Percentiles rank a stretch among this genome's conserved stretches.
phyloP scores from a whole-genome alignment of 2,888 invertebrate species.

The Agrypnus murinus region DNA sequence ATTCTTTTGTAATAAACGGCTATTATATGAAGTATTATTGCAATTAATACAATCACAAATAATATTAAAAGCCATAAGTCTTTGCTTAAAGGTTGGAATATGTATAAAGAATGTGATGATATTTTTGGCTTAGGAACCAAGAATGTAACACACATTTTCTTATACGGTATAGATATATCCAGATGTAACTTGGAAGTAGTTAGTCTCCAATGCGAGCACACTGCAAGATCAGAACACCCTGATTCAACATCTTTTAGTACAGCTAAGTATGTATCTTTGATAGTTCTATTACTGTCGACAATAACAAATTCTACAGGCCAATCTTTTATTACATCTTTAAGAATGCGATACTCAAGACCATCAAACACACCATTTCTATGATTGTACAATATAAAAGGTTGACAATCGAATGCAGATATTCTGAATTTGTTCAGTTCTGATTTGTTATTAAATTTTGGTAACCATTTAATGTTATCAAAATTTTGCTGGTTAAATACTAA shows the following conservation, averaged over 20 bases:
- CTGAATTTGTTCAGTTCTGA: neutral
- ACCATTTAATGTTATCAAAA: conserved; percentile 22
- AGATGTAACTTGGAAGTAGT: conserved; percentile 2
- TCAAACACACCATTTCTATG: conserved; percentile 12
- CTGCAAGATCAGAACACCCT: conserved; percentile 1
- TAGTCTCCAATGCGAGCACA: conserved; percentile 29
- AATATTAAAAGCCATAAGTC: conserved; percentile 39
- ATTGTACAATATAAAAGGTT: conserved; percentile 22
- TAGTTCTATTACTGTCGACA: too few relatives aligned
- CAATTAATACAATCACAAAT: neutral
- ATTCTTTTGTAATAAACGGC: conserved; percentile 7
- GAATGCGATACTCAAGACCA: conserved; percentile 37
- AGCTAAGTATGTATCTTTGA: too few relatives aligned
- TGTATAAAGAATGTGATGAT: conserved; percentile 22
- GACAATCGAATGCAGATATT: conserved; percentile 25
- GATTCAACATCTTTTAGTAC: neutral
- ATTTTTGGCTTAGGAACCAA: conserved; percentile 53
- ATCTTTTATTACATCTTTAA: conserved; percentile 25
- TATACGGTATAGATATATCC: conserved; percentile 41
- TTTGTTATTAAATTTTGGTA: conserved; percentile 4
- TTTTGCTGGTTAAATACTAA: neutral
- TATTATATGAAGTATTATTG: conserved; percentile 7
- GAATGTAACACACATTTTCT: conserved; percentile 53
- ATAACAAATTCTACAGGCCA: conserved; percentile 25
- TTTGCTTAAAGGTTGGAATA: conserved; percentile 35